phyloP scores from a whole-genome alignment of 2,888 invertebrate species.

The Lycocerus yunnanus region DNA sequence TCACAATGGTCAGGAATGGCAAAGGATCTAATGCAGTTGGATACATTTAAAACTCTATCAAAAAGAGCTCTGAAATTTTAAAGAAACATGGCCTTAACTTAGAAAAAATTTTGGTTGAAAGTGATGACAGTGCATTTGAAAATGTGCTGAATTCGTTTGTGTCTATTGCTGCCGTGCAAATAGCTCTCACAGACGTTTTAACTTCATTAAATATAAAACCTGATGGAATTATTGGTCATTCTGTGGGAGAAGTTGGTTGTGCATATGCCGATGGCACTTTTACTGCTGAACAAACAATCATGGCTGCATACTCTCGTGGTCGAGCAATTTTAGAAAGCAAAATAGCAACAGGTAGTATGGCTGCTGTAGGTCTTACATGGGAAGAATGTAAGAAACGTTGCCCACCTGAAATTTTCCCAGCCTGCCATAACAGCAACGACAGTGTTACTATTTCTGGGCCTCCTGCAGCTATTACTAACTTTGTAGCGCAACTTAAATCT shows the following conservation, averaged over 20 bases:
- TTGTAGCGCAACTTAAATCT: constrained; percentile 71
- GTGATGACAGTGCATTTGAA: constrained; percentile 78
- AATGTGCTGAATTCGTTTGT: constrained; percentile 90
- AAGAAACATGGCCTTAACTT: constrained; percentile 82
- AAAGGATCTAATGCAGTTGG: constrained; percentile 80
- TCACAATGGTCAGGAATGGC: constrained; percentile 98
- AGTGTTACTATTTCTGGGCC: constrained; percentile 95
- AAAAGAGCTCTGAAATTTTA: constrained; percentile 75
- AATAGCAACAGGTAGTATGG: constrained; percentile 82
- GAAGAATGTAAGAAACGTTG: constrained; percentile 75
- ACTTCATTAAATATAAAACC: constrained; percentile 76
- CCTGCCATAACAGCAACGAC: constrained; percentile 94
- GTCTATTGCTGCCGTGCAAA: constrained; percentile 94
- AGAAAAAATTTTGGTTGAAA: constrained; percentile 76
- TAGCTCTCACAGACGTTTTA: constrained; percentile 91
- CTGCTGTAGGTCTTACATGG: constrained; percentile 90
- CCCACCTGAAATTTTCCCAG: constrained; percentile 80
- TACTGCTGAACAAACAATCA: constrained; percentile 90
- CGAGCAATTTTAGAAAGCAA: constrained; percentile 78
- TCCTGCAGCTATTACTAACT: constrained; percentile 66
- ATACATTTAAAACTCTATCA: constrained; percentile 81
- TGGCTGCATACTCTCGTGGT: constrained; percentile 94
- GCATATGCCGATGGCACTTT: constrained; percentile 97
- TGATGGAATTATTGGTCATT: constrained; percentile 96
- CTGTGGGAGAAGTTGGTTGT: constrained; percentile 91